Base-by-base conservation (phyloP, 1,140 invertebrate species). In the Pseudomyrmex dendroicus region DNA sequence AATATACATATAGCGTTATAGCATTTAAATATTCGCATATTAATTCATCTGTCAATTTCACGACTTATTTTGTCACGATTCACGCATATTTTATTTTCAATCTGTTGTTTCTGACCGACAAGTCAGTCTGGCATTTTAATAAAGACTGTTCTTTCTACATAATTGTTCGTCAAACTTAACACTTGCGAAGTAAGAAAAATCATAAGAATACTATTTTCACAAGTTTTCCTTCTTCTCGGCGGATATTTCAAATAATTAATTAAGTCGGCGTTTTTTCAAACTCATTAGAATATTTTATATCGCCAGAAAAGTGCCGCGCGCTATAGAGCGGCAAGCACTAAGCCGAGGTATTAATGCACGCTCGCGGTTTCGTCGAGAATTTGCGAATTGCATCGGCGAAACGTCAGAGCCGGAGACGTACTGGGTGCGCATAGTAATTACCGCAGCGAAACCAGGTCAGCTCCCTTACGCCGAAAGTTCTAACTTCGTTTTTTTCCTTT, bases 371-470 rank as follows among this genome's bases (percentile, higher is more conserved):
- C 44, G 56, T 22, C 56, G 66, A 63, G 59, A 54, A 82, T 84
- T 84, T 63, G 52, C 63, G 64, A 78, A 78, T 68, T 72, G 66
- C 62, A 82, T 82, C 83, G 67, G 76, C 17, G 59, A 84, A 84
- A 84, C 66, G 76, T 84, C 66, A 80, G 66, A 70, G 54, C 44
- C 54, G 66, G 54, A 70, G 66, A 80, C 54, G 66, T 52, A 61
- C 67, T 61, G 54, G 25, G 35, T 46, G 44, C 52, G 68, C 54
- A 56, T 83, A 66, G 84, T 83, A 85, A 85, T 76, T 85, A 85
- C 46, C 70, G 56, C 54, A 35, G 48, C 44, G 20, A 76, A 85
- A 85, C 80, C 46, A 50, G 80, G 72, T 85, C 84, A 68, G 25
- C 50, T 62, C 63, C 50, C 70, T 74, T 73, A 73, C 56, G 48